These are phyloP conservation scores for Leptosomus discolor DNA, from an alignment of 2,113 vertebrate species.

Conservation along the genomic window DNA sequence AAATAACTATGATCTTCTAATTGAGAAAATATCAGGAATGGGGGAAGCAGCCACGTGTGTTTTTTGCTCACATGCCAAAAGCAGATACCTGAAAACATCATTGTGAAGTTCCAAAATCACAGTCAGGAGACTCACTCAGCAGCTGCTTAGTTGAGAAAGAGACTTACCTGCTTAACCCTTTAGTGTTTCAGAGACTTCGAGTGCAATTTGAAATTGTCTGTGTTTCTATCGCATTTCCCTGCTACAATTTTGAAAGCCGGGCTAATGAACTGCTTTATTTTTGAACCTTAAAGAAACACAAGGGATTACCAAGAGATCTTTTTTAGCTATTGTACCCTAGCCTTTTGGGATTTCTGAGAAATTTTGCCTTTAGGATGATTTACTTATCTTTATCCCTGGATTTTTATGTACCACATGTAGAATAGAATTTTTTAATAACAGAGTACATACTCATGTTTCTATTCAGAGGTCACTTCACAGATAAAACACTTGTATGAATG, in stretches of 20 bases:
- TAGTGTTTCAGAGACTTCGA: background rate
- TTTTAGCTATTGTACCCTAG: background rate
- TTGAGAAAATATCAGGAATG: background rate
- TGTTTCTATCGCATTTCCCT: background rate
- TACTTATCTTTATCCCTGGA: background rate
- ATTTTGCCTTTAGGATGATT: background rate
- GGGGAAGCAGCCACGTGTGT: background rate
- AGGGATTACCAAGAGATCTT: background rate
- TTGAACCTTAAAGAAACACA: background rate
- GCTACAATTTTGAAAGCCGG: accelerated
- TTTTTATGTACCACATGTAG: background rate
- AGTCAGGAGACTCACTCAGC: background rate
- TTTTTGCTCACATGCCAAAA: background rate
- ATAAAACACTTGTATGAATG: background rate
- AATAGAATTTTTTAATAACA: background rate
- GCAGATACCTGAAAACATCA: background rate
- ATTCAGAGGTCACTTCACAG: background rate
- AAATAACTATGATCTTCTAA: background rate
- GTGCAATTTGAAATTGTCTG: background rate
- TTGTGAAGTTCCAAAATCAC: background rate
- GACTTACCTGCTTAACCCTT: background rate
- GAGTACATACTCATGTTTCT: background rate
- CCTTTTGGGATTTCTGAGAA: background rate
- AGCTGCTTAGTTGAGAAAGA: background rate
- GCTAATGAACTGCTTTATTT: background rate